Evolutionary conservation across 1,140 invertebrate species (phyloP), one percentile per base, ranked within the genome.

Genomic region (Drosophila simulans): DNA sequence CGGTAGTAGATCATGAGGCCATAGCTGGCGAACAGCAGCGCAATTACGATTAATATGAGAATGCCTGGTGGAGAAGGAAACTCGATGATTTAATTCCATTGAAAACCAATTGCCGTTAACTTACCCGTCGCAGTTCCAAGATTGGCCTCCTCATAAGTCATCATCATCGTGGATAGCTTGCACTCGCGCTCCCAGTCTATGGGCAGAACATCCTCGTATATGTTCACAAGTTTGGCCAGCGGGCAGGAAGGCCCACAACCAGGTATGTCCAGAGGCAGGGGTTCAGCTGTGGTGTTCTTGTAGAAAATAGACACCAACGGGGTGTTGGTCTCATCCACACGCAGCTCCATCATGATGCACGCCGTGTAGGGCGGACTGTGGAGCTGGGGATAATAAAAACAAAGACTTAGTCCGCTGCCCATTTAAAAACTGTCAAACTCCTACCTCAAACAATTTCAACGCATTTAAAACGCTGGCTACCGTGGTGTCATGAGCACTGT

Each of bases 401-500:
- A 34, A 25, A 4, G 5, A 13, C 4, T 34, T 15, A 46, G 62
- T 65, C 22, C 1, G 43, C 34, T n/a, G 25, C 2, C 10, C 3
- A 8, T 5, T 35, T 5, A 2, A 22, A 13, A 0, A 59, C 37
- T 13, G 0, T 5, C 4, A 20, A 46, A 48, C 27, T 11, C 57
- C 64, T 57, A 93, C 93, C 57, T 98, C 94, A 90, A 95, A 98
- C 4, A 97, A 76, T 13, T 94, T 94, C 27, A 98, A 91, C 0
- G 95, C 93, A 89, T 95, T 95, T 4, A 98, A 93, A 31, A 98
- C 77, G 78, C 95, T 96, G 0, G 96, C 95, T 8, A 98, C 90
- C 0, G 96, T 98, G 4, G 95, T 95, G 91, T 98, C 97, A 91
- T 98, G 97, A 27, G 94, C 96, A 82, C 96, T 97, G 80, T 96